Evolutionary conservation across 1,140 invertebrate genomes (phyloP).

Genomic region (Drosophila arawakana): DNA sequence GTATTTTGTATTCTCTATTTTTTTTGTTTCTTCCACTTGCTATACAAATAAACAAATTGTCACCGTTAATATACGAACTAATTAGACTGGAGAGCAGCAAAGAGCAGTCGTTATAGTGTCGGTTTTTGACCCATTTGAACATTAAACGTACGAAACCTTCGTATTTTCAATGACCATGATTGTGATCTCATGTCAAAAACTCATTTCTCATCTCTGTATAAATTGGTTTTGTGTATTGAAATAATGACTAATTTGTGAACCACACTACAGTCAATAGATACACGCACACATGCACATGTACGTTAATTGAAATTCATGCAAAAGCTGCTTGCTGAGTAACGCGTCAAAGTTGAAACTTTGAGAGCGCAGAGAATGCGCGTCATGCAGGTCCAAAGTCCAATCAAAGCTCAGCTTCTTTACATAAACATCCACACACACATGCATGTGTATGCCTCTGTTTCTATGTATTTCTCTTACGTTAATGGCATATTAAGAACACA

Average conservation of each 20-base stretch:
- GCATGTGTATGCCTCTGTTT: not conserved
- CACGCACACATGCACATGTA: not conserved
- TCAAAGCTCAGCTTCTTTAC: not conserved
- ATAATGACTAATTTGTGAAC: conserved; percentile 64
- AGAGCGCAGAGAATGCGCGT: conserved; percentile 15
- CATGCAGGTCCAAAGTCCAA: not conserved
- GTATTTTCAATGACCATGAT: conserved; percentile 23
- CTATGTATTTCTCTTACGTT: conserved; percentile 1
- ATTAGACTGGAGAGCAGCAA: conserved; percentile 55
- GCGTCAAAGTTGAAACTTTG: conserved; percentile 39
- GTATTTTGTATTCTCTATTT: conserved; percentile 59
- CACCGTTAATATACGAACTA: conserved; percentile 76
- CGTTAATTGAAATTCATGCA: conserved; percentile 65
- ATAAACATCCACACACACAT: not conserved
- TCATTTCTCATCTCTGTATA: conserved; percentile 48
- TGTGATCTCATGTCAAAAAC: conserved; percentile 68
- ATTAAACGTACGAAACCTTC: conserved; percentile 4
- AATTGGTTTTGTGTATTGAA: conserved; percentile 66
- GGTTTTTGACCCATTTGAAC: conserved; percentile 21
- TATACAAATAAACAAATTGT: conserved; percentile 73
- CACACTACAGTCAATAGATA: conserved; percentile 37
- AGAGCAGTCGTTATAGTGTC: conserved; percentile 8
- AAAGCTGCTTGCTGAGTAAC: conserved; percentile 50
- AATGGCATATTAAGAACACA: conserved; percentile 31
- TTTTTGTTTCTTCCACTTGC: conserved; percentile 52